phyloP scores from a whole-genome alignment of 2,797 vertebrate genomes.

The Clarias fuscus region DNA sequence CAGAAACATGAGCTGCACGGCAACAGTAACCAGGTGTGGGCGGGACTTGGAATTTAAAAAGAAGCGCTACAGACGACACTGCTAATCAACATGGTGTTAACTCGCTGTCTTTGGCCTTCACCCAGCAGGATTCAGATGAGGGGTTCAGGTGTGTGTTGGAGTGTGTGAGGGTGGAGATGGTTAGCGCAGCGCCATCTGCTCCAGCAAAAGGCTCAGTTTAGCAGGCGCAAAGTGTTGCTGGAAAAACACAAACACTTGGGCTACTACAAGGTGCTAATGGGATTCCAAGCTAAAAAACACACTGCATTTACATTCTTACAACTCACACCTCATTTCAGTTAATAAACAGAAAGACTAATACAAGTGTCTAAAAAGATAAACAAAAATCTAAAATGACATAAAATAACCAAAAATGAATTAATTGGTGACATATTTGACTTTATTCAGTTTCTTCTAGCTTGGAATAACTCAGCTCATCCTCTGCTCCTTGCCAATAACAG shows the following conservation, averaged over 20 bases:
- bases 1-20: not conserved
- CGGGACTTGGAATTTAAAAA: not conserved
- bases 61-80: not conserved
- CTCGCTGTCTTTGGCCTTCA: not conserved
- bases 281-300: slow-evolving; percentile 6
- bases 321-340: not conserved
- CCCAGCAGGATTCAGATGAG: not conserved
- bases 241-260: slow-evolving; percentile 30
- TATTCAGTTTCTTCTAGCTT: not conserved
- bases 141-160: not conserved
- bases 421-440: not conserved
- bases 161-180: slow-evolving; percentile 21
- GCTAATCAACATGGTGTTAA: not conserved
- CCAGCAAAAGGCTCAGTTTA: slow-evolving; percentile 41
- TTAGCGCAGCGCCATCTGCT: slow-evolving; percentile 47
- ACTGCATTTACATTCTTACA: not conserved
- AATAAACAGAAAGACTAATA: not conserved
- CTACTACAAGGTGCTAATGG: not conserved
- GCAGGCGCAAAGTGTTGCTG: slow-evolving; percentile 39
- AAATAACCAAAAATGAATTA: not conserved
- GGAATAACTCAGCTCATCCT: too few species aligned
- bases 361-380: too few species aligned
- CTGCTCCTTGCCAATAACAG: not conserved
- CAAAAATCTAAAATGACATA: not conserved
- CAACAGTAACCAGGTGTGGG: not conserved